These are phyloP conservation scores for Temnothorax ravouxi DNA, from an alignment of 2,888 invertebrate species.

Conservation along the genomic window DNA sequence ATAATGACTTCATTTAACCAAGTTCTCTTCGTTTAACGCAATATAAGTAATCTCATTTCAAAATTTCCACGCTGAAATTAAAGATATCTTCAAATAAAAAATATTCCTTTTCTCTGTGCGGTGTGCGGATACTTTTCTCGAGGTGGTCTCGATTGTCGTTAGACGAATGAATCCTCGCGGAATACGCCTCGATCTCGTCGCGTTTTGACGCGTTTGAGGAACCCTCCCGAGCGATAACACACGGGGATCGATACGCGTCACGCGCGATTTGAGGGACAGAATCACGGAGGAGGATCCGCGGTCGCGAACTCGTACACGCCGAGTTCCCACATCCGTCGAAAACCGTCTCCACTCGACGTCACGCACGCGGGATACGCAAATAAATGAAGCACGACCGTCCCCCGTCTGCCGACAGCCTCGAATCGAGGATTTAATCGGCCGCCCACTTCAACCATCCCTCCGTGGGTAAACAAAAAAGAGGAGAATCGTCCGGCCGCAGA, in stretches of 20 bases:
- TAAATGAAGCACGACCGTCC: constrained; percentile 11
- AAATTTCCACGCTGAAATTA: too few species aligned
- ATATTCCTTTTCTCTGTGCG: too few species aligned
- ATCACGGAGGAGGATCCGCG: not conserved
- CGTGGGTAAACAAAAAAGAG: not conserved
- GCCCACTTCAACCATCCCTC: not conserved
- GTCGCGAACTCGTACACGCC: not conserved
- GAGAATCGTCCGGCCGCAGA: not conserved
- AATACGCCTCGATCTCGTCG: not conserved
- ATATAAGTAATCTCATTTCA: too few species aligned
- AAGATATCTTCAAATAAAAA: too few species aligned
- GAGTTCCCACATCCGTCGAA: constrained; percentile 11
- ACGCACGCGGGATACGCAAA: not conserved
- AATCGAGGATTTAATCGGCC: constrained; percentile 17
- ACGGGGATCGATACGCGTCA: constrained; percentile 24
- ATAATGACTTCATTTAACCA: too few species aligned
- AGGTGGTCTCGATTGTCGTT: not conserved
- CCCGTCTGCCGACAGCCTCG: not conserved
- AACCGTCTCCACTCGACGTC: not conserved
- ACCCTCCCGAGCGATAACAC: not conserved
- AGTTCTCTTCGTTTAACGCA: too few species aligned
- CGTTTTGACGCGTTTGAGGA: not conserved
- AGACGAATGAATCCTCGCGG: not conserved
- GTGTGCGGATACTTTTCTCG: not conserved
- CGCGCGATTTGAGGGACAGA: constrained; percentile 19